These are phyloP conservation scores for Turritopsis rubra DNA, from an alignment of 30 jellyfish, hydroid and myxozoan species.

Conservation along the genomic window DNA sequence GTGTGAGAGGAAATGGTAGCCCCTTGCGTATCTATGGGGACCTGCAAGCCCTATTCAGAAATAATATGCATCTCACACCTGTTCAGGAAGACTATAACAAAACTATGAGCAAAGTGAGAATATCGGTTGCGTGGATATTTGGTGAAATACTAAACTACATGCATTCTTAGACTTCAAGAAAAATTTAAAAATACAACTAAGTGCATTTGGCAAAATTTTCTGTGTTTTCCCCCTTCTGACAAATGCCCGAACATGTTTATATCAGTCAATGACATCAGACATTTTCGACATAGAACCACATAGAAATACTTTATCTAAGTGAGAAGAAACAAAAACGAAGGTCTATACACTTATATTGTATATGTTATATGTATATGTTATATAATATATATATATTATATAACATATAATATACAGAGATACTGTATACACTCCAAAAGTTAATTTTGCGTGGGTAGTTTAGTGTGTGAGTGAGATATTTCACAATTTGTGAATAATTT, in stretches of 20 bases:
- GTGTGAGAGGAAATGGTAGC: slow-evolving; percentile 39
- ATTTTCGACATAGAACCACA: slow-evolving; percentile 44
- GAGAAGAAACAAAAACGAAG: not conserved
- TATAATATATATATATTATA: not conserved
- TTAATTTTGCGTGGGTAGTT: no score
- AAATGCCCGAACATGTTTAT: slow-evolving; percentile 59
- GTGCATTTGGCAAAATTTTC: slow-evolving; percentile 58
- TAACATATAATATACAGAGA: not conserved
- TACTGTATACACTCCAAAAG: no score
- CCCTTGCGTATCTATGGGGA: slow-evolving; percentile 54
- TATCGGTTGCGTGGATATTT: slow-evolving; percentile 49
- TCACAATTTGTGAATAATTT: no score
- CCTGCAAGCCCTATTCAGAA: slow-evolving; percentile 45
- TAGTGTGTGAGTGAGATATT: no score
- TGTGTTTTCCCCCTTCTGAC: slow-evolving; percentile 43
- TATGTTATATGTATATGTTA: not conserved
- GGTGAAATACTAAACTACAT: slow-evolving; percentile 50
- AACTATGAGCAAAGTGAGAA: slow-evolving; percentile 57
- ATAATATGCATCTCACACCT: slow-evolving; percentile 32
- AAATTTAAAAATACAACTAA: slow-evolving; percentile 34
- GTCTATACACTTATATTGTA: not conserved
- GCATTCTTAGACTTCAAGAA: slow-evolving; percentile 55
- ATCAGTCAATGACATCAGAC: slow-evolving; percentile 43
- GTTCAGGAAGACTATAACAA: slow-evolving; percentile 42
- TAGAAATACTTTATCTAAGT: slow-evolving; percentile 17